Evolutionary conservation across 2,888 invertebrate genomes (phyloP).

Genomic region (Apamea sordens): DNA sequence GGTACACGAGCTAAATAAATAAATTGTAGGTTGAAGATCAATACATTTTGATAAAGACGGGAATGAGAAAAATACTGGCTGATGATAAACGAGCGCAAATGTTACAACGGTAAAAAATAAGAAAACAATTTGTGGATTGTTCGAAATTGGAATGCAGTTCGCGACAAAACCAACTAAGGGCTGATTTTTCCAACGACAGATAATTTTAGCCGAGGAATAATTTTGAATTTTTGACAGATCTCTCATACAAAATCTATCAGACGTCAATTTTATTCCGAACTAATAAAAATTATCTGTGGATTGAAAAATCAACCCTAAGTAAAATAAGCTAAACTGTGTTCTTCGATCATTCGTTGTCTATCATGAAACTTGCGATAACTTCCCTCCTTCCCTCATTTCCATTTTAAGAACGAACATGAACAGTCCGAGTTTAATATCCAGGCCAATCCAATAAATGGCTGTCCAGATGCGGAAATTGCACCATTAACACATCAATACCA

Average conservation of each 20-base stretch:
- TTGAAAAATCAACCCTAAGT: background rate
- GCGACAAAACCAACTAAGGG: background rate
- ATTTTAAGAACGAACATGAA: background rate
- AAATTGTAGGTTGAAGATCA: background rate
- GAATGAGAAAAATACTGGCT: background rate
- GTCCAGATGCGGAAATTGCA: conserved; percentile 26
- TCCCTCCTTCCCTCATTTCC: background rate
- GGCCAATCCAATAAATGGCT: conserved; percentile 25
- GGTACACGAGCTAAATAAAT: background rate
- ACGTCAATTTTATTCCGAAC: background rate
- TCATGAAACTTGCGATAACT: background rate
- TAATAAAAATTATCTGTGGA: background rate
- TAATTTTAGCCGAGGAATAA: background rate
- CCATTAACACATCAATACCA: conserved; percentile 19
- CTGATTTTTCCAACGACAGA: background rate
- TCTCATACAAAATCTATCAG: background rate
- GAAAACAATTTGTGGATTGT: background rate
- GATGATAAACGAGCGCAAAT: background rate
- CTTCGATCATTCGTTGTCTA: background rate
- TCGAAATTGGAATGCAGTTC: conserved; percentile 10
- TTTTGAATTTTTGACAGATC: background rate
- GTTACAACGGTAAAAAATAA: background rate
- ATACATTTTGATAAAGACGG: background rate
- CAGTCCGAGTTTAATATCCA: conserved; percentile 17
- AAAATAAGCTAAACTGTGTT: background rate